A percentile compares a stretch with the other conserved stretches of the same genome.
Evolutionary conservation across 2,888 invertebrate genomes (phyloP).

Genomic region (Tupiocoris notatus): DNA sequence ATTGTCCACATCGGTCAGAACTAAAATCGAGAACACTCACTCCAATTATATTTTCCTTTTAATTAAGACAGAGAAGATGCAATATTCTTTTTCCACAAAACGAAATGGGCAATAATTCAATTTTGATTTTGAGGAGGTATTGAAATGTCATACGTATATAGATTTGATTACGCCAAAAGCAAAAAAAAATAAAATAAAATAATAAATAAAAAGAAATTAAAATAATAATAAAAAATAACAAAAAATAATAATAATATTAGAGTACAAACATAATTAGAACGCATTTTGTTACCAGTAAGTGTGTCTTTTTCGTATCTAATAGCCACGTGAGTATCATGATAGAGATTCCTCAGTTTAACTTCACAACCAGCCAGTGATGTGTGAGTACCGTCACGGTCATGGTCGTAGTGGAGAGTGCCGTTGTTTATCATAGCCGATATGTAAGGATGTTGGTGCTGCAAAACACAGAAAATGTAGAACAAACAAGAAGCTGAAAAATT

Average conservation of each 20-base stretch:
- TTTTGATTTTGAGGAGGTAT: no score
- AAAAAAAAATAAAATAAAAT: no score
- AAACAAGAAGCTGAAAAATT: neutral
- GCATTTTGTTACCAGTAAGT: slow-evolving; percentile 71
- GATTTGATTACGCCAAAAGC: no score
- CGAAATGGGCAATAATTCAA: no score
- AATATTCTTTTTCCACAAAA: no score
- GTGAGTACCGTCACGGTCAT: slow-evolving; percentile 97
- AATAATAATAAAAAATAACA: no score
- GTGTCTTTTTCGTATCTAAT: slow-evolving; percentile 89
- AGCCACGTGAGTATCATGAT: slow-evolving; percentile 85
- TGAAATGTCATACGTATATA: no score
- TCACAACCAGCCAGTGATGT: slow-evolving; percentile 97
- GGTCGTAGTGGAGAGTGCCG: slow-evolving; percentile 92
- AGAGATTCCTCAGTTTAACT: slow-evolving; percentile 87
- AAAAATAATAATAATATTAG: no score
- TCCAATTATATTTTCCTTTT: no score
- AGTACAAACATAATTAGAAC: no score
- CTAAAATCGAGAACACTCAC: slow-evolving; percentile 59
- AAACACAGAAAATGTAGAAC: neutral
- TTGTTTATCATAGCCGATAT: slow-evolving; percentile 98
- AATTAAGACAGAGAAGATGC: no score
- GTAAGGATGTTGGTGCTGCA: slow-evolving; percentile 88
- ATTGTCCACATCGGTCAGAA: slow-evolving; percentile 87
- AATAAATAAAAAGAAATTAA: no score